Evolutionary conservation across 1,140 invertebrate species (phyloP).

Genomic region (Papilio polytes): DNA sequence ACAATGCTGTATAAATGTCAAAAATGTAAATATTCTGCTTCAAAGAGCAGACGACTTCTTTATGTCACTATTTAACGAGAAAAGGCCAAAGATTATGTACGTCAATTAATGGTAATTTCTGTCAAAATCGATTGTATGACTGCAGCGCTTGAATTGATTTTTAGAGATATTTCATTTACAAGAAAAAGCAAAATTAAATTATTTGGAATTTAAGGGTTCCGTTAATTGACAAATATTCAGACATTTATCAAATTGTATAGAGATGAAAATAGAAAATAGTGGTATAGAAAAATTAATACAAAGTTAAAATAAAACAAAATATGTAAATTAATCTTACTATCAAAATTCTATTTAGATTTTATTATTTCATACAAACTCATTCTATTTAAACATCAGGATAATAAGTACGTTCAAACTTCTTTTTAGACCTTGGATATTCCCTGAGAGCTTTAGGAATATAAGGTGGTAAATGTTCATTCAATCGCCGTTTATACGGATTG

Average conservation of each 20-base stretch:
- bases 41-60: background rate
- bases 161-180: no score
- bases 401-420: slow-evolving; percentile 85
- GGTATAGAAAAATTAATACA: background rate
- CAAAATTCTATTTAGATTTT: slow-evolving; percentile 40
- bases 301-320: background rate
- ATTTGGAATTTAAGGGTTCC: no score
- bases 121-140: no score
- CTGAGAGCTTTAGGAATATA: slow-evolving; percentile 88
- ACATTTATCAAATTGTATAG: no score
- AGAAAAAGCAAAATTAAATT: no score
- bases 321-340: slow-evolving; percentile 16
- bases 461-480: slow-evolving; percentile 86
- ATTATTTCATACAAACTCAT: slow-evolving; percentile 37
- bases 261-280: no score
- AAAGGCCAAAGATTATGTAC: background rate
- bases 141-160: no score
- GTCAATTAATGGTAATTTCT: no score
- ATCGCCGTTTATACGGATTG: slow-evolving; percentile 84
- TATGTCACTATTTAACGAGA: background rate
- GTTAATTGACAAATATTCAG: no score
- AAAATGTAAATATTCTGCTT: background rate
- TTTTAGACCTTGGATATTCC: slow-evolving; percentile 84
- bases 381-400: slow-evolving; percentile 83
- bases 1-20: background rate